Percentiles rank a stretch among this genome's conserved stretches.
phyloP scores from a whole-genome alignment of 2,888 invertebrate genomes.

The Tipula helvola region DNA sequence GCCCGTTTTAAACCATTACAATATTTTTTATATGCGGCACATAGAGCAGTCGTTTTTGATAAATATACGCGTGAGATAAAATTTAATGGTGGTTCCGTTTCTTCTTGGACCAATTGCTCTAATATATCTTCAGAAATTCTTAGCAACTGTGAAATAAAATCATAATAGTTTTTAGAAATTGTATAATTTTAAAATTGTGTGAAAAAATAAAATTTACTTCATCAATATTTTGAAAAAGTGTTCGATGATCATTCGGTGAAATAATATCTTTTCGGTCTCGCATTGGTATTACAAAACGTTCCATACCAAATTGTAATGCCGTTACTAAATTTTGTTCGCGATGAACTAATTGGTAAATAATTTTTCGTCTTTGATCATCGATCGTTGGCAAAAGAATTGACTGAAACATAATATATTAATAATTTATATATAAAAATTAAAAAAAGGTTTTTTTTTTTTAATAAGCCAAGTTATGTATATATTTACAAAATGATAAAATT shows the following conservation, averaged over 20 bases:
- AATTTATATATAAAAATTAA: neutral
- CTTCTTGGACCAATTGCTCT: slow-evolving; percentile 59
- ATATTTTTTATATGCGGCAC: slow-evolving; percentile 68
- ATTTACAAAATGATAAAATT: neutral
- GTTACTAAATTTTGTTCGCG: slow-evolving; percentile 70
- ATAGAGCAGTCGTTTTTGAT: slow-evolving; percentile 58
- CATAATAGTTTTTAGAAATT: neutral
- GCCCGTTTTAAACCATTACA: slow-evolving; percentile 74
- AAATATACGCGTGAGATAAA: slow-evolving; percentile 58
- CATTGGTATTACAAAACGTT: slow-evolving; percentile 63
- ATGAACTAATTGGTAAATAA: slow-evolving; percentile 60
- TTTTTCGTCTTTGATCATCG: slow-evolving; percentile 50
- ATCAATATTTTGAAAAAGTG: slow-evolving; percentile 74
- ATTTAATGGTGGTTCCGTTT: slow-evolving; percentile 56
- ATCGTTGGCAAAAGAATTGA: slow-evolving; percentile 29
- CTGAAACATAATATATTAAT: slow-evolving; percentile 24
- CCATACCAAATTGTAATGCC: slow-evolving; percentile 64
- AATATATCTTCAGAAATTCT: slow-evolving; percentile 68
- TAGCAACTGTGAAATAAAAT: slow-evolving; percentile 37
- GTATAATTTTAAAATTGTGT: no score
- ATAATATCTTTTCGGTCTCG: slow-evolving; percentile 65
- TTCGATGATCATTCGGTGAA: slow-evolving; percentile 60
- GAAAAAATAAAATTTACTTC: no score
- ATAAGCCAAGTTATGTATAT: neutral
- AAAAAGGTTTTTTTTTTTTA: neutral